Percentiles rank a stretch among this genome's conserved stretches.
Evolutionary conservation across 1,140 invertebrate genomes (phyloP).

Genomic region (Galendromus occidentalis): DNA sequence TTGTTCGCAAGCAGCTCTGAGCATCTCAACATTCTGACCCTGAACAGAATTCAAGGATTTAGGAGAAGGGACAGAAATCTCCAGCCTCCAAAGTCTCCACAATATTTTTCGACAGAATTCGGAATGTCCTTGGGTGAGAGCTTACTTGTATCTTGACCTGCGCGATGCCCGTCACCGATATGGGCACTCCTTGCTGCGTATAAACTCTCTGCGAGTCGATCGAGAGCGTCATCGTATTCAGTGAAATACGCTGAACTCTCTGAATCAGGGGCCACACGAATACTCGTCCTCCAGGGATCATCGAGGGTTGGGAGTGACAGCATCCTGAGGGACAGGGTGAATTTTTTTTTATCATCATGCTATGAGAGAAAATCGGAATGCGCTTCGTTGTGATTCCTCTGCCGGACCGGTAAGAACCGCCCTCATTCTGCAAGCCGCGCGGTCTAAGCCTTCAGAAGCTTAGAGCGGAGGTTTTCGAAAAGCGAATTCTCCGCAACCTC

Average conservation of each 20-base stretch:
- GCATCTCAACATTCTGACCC: conserved; percentile 89
- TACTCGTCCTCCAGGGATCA: conserved; percentile 80
- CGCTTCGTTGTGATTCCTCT: no score
- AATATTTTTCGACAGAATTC: not conserved
- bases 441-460: no score
- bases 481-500: no score
- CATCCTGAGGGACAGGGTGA: no score
- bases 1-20: conserved; percentile 83
- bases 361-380: no score
- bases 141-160: conserved; percentile 40
- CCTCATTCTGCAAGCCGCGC: no score
- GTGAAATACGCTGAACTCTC: conserved; percentile 70
- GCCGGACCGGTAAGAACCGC: no score
- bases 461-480: no score
- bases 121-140: not conserved
- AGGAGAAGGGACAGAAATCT: no score
- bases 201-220: conserved; percentile 49
- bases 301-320: conserved; percentile 65
- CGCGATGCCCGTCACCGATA: conserved; percentile 88
- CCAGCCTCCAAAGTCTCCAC: not conserved
- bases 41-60: conserved; percentile 30
- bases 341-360: no score
- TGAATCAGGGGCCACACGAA: conserved; percentile 92
- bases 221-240: conserved; percentile 80
- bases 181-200: conserved; percentile 84